Evolutionary conservation across 2,888 invertebrate genomes (phyloP).

Genomic region (Stenodema calcarata): DNA sequence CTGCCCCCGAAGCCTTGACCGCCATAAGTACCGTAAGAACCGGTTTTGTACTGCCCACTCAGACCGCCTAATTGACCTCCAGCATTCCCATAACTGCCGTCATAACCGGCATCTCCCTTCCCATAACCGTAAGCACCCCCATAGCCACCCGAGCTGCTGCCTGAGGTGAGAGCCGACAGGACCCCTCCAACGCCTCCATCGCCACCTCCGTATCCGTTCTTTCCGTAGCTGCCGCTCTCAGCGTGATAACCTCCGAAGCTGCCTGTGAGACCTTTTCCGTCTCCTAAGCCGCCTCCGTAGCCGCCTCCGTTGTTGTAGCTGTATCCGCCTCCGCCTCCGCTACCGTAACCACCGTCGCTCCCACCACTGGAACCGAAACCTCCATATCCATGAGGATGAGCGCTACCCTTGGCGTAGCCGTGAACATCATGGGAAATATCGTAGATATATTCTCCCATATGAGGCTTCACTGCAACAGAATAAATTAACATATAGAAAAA

Average conservation of each 20-base stretch:
- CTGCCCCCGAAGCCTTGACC: not conserved
- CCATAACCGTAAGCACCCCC: not conserved
- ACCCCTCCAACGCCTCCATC: not conserved
- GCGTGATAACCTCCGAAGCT: slow-evolving; percentile 29
- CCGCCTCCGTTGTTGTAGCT: not conserved
- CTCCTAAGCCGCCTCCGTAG: slow-evolving; percentile 1
- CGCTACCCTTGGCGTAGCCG: slow-evolving; percentile 47
- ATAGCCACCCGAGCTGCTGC: not conserved
- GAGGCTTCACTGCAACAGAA: slow-evolving; percentile 33
- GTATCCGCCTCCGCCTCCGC: too few species aligned
- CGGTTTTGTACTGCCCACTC: not conserved
- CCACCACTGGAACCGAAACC: not conserved
- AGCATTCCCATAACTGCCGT: not conserved
- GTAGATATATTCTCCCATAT: slow-evolving; percentile 42
- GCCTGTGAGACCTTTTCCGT: slow-evolving; percentile 25
- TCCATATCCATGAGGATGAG: slow-evolving; percentile 50
- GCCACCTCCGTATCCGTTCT: not conserved
- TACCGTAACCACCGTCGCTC: not conserved
- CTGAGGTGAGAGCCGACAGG: not conserved
- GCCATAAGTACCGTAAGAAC: not conserved
- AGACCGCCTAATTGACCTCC: not conserved
- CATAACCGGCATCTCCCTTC: not conserved
- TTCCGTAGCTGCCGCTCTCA: not conserved
- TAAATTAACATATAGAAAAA: not conserved
- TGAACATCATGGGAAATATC: slow-evolving; percentile 49